Conservation (phyloP, 2,888 invertebrate genomes). For the Rhimphoctona megacephalus region DNA sequence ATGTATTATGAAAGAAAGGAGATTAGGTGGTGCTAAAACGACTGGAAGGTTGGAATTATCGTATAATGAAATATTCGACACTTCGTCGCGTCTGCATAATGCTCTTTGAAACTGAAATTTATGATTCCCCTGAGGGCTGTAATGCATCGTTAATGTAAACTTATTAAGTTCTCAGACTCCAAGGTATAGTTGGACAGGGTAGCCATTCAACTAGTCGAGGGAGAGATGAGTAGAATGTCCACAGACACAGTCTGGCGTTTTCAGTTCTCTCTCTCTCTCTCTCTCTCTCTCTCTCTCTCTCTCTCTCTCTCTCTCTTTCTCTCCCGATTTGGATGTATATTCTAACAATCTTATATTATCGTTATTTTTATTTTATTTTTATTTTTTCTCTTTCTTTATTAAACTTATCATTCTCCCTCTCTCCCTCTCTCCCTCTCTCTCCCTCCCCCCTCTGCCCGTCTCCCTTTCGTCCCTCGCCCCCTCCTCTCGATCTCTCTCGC, state of each 20-base stretch:
- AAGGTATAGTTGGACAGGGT: constrained; percentile 30
- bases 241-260: constrained; percentile 26
- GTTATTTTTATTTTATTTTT: no score
- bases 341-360: no score
- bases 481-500: no score
- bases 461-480: neutral
- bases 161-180: constrained; percentile 52
- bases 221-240: constrained; percentile 24
- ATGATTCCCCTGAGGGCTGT: constrained; percentile 36
- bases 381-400: no score
- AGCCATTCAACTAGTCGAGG: constrained; percentile 22
- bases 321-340: no score
- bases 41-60: constrained; percentile 18
- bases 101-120: constrained; percentile 52
- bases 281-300: neutral
- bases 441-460: no score
- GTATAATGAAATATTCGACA: constrained; percentile 53
- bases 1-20: neutral
- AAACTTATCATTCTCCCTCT: constrained; percentile 15
- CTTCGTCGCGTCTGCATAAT: constrained; percentile 34
- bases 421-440: neutral
- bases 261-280: constrained; percentile 8
- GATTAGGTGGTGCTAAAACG: neutral
- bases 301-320: no score
- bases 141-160: constrained; percentile 49